Percentiles rank a stretch among this genome's conserved stretches.
These are phyloP conservation scores for Cecropterus lyciades DNA, from an alignment of 1,140 invertebrate genomes.

Conservation along the genomic window DNA sequence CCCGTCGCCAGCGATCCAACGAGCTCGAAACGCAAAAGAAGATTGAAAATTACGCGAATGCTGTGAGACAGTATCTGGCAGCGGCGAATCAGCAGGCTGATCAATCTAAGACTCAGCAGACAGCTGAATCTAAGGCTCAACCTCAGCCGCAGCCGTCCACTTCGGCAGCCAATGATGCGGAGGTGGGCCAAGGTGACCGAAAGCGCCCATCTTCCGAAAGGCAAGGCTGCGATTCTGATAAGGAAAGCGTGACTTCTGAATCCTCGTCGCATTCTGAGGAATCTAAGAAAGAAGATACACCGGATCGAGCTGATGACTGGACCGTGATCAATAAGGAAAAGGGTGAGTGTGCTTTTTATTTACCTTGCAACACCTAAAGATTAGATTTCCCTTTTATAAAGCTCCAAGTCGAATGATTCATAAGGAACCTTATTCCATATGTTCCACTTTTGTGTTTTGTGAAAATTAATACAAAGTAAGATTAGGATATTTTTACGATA, in stretches of 20 bases:
- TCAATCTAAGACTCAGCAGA: not conserved
- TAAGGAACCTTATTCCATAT: too few species aligned
- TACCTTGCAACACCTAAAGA: too few species aligned
- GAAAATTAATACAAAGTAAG: too few species aligned
- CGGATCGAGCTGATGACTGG: constrained; percentile 71
- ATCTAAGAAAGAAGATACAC: constrained; percentile 54
- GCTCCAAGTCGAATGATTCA: too few species aligned
- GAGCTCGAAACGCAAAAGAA: too few species aligned
- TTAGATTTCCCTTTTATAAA: too few species aligned
- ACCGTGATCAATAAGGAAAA: constrained; percentile 74
- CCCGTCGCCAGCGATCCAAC: not conserved
- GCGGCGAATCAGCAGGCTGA: not conserved
- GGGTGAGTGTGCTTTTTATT: constrained; percentile 47
- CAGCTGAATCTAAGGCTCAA: too few species aligned
- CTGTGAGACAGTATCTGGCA: not conserved
- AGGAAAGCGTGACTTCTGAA: constrained; percentile 46
- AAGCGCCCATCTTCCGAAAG: constrained; percentile 13
- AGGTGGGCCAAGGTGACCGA: constrained; percentile 50
- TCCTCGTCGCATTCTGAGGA: constrained; percentile 38
- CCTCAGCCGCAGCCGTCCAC: not conserved
- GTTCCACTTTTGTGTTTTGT: too few species aligned
- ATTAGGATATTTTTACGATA: too few species aligned
- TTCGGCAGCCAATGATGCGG: constrained; percentile 40
- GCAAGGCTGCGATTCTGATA: constrained; percentile 36
- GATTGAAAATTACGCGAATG: not conserved